These are phyloP conservation scores for Dinomys branickii DNA, from an alignment of 2,113 vertebrate species.

Conservation along the genomic window DNA sequence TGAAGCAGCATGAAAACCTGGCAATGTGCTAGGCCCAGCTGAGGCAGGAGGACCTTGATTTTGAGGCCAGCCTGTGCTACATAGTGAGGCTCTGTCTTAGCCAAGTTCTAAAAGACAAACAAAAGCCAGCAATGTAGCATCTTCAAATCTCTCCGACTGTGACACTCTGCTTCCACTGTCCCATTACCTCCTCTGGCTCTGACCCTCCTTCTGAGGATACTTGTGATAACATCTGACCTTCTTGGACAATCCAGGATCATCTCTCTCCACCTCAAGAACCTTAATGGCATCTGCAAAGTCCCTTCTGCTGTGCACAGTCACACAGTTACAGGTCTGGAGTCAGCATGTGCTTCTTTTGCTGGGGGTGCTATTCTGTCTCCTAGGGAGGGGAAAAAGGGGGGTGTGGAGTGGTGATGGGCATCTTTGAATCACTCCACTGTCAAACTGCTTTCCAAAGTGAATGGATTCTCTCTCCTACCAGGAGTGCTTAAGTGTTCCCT, in stretches of 20 bases:
- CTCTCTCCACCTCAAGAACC: not conserved
- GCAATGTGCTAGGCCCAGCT: not conserved
- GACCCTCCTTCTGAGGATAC: not conserved
- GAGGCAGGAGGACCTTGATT: not conserved
- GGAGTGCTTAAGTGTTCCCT: not conserved
- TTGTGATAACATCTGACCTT: not conserved
- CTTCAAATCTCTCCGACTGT: not conserved
- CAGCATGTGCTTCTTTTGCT: not conserved
- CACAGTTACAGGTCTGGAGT: not conserved
- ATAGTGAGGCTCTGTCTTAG: not conserved
- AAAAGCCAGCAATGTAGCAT: not conserved
- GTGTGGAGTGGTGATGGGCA: not conserved
- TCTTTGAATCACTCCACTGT: not conserved
- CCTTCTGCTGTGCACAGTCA: not conserved
- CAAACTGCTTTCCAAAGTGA: not conserved
- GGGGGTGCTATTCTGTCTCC: not conserved
- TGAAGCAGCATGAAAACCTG: not conserved
- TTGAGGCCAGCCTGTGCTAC: not conserved
- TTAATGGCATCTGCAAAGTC: not conserved
- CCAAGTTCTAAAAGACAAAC: not conserved
- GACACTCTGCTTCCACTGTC: not conserved
- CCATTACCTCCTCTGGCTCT: not conserved
- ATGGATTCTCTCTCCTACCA: not conserved
- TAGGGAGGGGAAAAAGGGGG: not conserved
- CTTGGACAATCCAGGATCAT: not conserved